Evolutionary conservation across 1,140 invertebrate genomes (phyloP).

Genomic region (Eriocheir sinensis): DNA sequence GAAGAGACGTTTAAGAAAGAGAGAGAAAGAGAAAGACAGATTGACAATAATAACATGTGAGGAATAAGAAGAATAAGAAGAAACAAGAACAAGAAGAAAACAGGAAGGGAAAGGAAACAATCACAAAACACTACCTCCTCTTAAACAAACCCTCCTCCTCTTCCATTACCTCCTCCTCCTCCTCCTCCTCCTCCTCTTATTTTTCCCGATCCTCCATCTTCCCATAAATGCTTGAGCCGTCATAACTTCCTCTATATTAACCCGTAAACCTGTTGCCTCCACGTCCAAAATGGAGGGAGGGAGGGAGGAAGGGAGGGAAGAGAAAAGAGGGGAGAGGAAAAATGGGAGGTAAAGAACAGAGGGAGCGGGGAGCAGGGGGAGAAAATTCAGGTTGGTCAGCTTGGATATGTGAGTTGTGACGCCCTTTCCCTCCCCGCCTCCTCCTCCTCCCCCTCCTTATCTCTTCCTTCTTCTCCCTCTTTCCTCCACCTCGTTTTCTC

Average conservation of each 20-base stretch:
- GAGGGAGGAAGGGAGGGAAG: background rate
- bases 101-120: too few species aligned
- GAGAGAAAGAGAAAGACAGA: too few species aligned
- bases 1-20: too few species aligned
- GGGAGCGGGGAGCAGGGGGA: background rate
- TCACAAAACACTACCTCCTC: too few species aligned
- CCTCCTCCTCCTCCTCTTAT: conserved; percentile 21
- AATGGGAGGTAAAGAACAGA: background rate
- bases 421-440: background rate
- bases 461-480: too few species aligned
- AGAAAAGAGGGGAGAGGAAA: background rate
- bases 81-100: too few species aligned
- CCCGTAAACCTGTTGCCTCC: background rate
- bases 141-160: background rate
- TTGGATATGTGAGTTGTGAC: background rate
- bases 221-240: background rate
- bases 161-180: conserved; percentile 16
- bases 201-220: background rate
- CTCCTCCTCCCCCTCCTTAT: background rate
- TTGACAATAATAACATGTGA: too few species aligned
- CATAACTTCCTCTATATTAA: conserved; percentile 26
- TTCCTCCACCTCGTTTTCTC: background rate
- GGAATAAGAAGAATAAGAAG: too few species aligned
- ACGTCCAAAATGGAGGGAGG: background rate
- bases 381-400: too few species aligned